Base-by-base conservation (phyloP, 2,113 vertebrate species). In the Plestiodon gilberti region DNA sequence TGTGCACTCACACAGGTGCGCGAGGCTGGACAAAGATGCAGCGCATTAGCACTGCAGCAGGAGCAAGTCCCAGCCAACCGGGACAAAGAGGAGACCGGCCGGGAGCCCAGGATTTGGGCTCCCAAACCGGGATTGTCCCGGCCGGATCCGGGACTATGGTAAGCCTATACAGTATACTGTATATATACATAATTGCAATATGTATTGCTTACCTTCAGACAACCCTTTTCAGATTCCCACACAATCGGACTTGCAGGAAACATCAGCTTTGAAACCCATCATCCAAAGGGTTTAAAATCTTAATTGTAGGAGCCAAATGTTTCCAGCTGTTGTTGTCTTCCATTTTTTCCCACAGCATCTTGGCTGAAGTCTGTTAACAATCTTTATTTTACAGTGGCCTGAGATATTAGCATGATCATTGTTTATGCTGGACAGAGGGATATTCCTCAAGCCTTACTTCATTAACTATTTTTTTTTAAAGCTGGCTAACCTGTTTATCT, bases 281-380 rank as follows among this genome's bases (percentile, higher is more conserved):
- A 93, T 91, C 88, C 85, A 90, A 93, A 90, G 87, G 30, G 69
- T 94, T 95, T 94, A 86, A 92, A 91, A 94, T 89, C 88, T 88
- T 92, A 83, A 90, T 89, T 93, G 81, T 89, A 87, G 25, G 83
- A 92, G 94, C 92, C 93, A 95, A 94, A 92, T 95, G 92, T 95
- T 95, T 94, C 90, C 95, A 95, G 90, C 93, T 95, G 94, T 93
- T 94, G 87, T 81, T 93, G 84, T 89, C 91, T 94, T 94, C 88
- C 69, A 90, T 88, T 94, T 85, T 95, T 95, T 95, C 95, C 95
- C 95, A 95, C 91, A 95, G 86, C 87, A 94, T 94, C 93, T 94
- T 94, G 94, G 94, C 93, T 90, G 89, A 89, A 55, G 86, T 91
- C 85, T 90, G 90, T 90, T 92, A 84, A 87, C 81, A 90, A 93